Base-by-base conservation (phyloP, 1,140 invertebrate species). In the Choristoneura fumiferana region DNA sequence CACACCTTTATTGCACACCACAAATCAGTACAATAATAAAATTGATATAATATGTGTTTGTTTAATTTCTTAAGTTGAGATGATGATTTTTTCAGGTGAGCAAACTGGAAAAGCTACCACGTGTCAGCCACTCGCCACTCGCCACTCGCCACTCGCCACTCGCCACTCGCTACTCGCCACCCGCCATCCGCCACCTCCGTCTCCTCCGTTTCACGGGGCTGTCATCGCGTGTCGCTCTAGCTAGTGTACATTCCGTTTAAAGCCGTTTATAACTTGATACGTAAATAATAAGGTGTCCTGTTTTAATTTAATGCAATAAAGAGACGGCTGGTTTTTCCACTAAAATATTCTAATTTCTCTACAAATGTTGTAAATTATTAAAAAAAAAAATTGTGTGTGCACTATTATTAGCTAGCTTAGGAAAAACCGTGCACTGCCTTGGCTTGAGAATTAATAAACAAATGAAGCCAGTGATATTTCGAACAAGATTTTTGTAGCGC, bases 191-290 rank as follows among this genome's bases (percentile, higher is more conserved):
- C 15, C 40, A 9, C 43, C 43, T 4, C 60, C 65, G 65, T 56
- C 33, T 18, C 17, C 58, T 53, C 22, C 52, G 13, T n/a, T 12
- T 10, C 3, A 29, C 35, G 39, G 18, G 49, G n/a, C n/a, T n/a
- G n/a, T n/a, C 56, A 12, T 33, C 52, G 14, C 22, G 22, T 29
- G 8, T 53, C 36, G 18, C 45, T 45, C 56, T 54, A 40, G 12
- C 59, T 67, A 70, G 67, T 70, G 59, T 70, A 64, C 64, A 70
- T 70, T 70, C 64, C 67, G 22, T 49, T 29, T 22, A 49, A 49
- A 12, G 18, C 29, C 43, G 22, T 14, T 29, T 49, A 49, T 22
- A 29, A 49, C 43, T 29, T 29, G 22, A 29, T 29, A 29, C 6
- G 6, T 29, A 29, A 2, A 29, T 29, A 33, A 22, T 49, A 49